Evolutionary conservation across 1,140 invertebrate genomes (phyloP).

Genomic region (Ceratitis capitata): DNA sequence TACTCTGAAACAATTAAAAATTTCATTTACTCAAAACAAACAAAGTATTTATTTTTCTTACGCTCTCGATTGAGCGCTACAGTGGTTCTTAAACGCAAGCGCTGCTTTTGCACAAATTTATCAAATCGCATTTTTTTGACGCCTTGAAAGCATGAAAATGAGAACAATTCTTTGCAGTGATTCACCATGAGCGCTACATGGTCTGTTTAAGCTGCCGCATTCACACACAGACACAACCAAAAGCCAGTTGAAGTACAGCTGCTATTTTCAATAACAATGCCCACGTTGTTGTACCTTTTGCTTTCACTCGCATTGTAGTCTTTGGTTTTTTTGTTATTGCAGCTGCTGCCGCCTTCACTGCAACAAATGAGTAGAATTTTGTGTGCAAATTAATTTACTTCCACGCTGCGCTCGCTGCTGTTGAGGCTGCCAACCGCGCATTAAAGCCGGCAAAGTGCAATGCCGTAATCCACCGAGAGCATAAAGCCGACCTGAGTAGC

Average conservation of each 20-base stretch:
- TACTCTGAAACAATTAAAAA: too few species aligned
- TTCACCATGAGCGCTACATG: not conserved
- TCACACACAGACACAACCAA: not conserved
- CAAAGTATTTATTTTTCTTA: not conserved
- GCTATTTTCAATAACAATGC: not conserved
- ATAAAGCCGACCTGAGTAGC: not conserved
- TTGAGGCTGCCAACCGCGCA: not conserved
- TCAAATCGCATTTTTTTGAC: not conserved
- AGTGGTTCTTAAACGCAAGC: not conserved
- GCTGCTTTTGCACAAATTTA: not conserved
- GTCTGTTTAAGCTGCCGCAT: not conserved
- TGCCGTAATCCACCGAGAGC: conserved; percentile 26
- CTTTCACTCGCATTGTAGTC: too few species aligned
- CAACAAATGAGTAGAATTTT: conserved; percentile 13
- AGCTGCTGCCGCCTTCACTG: not conserved
- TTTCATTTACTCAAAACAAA: too few species aligned
- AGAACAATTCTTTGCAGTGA: not conserved
- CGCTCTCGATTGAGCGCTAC: not conserved
- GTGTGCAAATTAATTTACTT: conserved; percentile 28
- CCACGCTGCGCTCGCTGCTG: not conserved
- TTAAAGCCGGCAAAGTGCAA: conserved; percentile 11
- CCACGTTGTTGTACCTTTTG: too few species aligned
- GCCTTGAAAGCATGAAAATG: not conserved
- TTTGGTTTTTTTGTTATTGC: not conserved
- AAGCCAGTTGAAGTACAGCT: not conserved